Evolutionary conservation across 2,113 vertebrate species (phyloP).

Genomic region (Cygnus buccinator): DNA sequence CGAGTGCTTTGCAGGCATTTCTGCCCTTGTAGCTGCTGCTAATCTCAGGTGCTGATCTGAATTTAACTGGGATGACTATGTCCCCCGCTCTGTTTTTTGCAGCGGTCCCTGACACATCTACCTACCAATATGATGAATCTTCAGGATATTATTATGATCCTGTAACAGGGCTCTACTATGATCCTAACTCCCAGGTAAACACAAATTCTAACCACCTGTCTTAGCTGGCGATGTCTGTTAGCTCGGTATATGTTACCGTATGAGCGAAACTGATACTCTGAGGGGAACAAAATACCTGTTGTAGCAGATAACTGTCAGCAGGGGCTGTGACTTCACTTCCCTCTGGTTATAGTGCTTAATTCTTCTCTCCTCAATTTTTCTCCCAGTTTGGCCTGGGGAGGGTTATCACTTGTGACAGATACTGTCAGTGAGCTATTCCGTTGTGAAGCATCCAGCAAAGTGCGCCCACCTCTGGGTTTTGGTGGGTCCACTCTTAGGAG

Average conservation of each 20-base stretch:
- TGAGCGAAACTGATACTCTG: neutral
- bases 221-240: neutral
- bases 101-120: constrained; percentile 92
- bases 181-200: constrained; percentile 93
- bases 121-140: constrained; percentile 96
- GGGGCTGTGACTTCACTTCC: neutral
- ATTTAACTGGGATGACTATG: neutral
- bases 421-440: neutral
- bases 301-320: neutral
- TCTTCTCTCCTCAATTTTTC: neutral
- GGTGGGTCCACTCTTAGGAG: neutral
- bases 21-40: neutral
- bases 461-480: neutral
- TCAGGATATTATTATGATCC: constrained; percentile 98
- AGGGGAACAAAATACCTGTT: neutral
- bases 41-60: neutral
- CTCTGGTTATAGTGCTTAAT: neutral
- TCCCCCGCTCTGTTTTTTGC: constrained; percentile 48
- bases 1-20: neutral
- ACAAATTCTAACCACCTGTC: neutral
- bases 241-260: neutral
- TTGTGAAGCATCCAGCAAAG: neutral
- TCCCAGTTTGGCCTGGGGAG: neutral
- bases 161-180: constrained; percentile 93
- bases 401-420: neutral